Evolutionary conservation across 2,888 invertebrate genomes (phyloP).

Genomic region (Drosophila flavopinicola): DNA sequence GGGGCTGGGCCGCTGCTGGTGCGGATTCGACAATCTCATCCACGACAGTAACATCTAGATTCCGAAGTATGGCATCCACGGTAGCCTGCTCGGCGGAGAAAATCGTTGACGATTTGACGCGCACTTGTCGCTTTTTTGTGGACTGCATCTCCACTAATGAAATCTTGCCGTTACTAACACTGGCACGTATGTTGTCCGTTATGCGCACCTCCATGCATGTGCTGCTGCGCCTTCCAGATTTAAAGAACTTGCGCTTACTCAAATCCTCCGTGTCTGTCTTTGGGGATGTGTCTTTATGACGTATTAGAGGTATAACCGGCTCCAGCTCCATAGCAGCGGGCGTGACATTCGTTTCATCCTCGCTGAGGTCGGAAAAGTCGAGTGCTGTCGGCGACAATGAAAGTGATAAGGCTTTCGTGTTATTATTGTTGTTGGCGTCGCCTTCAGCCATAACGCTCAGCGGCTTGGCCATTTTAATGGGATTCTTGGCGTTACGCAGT

Average conservation of each 20-base stretch:
- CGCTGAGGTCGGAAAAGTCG: constrained; percentile 73
- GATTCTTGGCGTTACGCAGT: constrained; percentile 77
- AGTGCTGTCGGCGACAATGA: not conserved
- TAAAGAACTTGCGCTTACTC: constrained; percentile 81
- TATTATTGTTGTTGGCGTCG: constrained; percentile 56
- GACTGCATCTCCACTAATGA: constrained; percentile 63
- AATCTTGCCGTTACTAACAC: constrained; percentile 79
- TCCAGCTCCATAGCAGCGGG: constrained; percentile 51
- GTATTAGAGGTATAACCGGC: constrained; percentile 68
- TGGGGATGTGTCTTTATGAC: constrained; percentile 33
- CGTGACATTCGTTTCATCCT: constrained; percentile 35
- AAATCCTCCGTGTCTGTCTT: constrained; percentile 26
- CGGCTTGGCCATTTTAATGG: constrained; percentile 82
- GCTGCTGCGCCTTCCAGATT: constrained; percentile 70
- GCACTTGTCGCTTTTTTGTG: constrained; percentile 46
- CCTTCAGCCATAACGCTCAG: constrained; percentile 56
- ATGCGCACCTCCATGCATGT: constrained; percentile 81
- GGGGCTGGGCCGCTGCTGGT: not conserved
- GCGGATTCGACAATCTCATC: constrained; percentile 63
- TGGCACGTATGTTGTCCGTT: constrained; percentile 80
- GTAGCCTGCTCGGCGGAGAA: constrained; percentile 83
- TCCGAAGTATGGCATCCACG: constrained; percentile 82
- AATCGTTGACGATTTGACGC: constrained; percentile 62
- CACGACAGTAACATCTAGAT: constrained; percentile 73
- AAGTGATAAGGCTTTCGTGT: constrained; percentile 21